A percentile compares a stretch with the other conserved stretches of the same genome.
Conservation (phyloP, 2,797 vertebrate genomes). For the Enteromius unitaeniatus region DNA sequence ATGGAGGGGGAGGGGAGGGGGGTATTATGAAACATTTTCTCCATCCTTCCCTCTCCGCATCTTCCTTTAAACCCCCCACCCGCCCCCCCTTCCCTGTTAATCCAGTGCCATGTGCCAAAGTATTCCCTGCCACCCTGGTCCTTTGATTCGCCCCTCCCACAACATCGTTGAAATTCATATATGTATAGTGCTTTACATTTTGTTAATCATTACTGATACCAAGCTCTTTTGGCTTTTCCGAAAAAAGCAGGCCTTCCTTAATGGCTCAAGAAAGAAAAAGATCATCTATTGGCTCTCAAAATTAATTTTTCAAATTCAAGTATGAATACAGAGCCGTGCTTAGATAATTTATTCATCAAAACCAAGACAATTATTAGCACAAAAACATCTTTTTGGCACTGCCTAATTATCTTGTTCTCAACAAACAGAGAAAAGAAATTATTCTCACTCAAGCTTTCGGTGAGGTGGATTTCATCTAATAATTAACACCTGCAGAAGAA, state of each 20-base stretch:
- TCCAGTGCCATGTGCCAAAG: constrained; percentile 25
- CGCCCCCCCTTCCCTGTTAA: background rate
- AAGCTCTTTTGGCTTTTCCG: constrained; percentile 10
- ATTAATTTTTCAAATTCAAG: constrained; percentile 8
- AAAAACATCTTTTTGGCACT: constrained; percentile 18
- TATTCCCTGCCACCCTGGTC: constrained; percentile 5
- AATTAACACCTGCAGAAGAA: constrained; percentile 1
- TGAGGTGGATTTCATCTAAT: constrained; percentile 10
- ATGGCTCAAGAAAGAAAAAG: constrained; percentile 16
- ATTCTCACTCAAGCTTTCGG: constrained; percentile 18
- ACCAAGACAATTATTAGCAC: constrained; percentile 16
- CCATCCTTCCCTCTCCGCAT: background rate
- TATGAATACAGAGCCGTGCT: background rate
- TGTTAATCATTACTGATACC: constrained; percentile 17
- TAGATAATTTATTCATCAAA: constrained; percentile 32
- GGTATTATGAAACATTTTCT: constrained; percentile 1
- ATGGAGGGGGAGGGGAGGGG: constrained; percentile 26
- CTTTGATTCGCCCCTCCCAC: constrained; percentile 10
- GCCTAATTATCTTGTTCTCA: constrained; percentile 35
- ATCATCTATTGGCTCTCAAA: constrained; percentile 7
- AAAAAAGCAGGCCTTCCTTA: constrained; percentile 16
- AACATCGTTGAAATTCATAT: constrained; percentile 11
- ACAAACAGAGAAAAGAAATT: constrained; percentile 15
- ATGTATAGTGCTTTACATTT: constrained; percentile 5
- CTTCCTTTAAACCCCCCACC: constrained; percentile 8